Evolutionary conservation across 1,140 invertebrate genomes (phyloP).

Genomic region (Babylonia areolata): DNA sequence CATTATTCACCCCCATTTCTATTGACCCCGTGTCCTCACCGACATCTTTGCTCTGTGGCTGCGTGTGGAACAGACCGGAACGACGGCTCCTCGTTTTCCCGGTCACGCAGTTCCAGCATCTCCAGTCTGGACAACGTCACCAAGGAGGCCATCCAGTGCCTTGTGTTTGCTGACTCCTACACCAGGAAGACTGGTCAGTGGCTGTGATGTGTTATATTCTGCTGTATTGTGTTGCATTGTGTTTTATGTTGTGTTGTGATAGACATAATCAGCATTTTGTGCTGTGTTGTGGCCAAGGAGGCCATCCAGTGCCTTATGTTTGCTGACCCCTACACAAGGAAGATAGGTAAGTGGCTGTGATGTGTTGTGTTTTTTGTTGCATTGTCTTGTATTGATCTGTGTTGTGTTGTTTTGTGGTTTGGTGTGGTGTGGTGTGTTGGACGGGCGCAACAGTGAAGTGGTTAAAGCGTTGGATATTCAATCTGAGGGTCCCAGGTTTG

Average conservation of each 20-base stretch:
- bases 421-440: no score
- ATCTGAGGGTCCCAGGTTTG: no score
- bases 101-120: slow-evolving; percentile 97
- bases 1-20: no score
- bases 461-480: no score
- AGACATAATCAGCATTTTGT: no score
- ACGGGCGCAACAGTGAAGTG: no score
- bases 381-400: not conserved
- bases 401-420: not conserved
- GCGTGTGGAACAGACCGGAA: slow-evolving; percentile 86
- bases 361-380: not conserved
- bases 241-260: not conserved
- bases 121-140: slow-evolving; percentile 97
- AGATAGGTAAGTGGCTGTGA: slow-evolving; percentile 3
- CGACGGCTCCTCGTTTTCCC: slow-evolving; percentile 90
- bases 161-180: slow-evolving; percentile 97
- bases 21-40: no score
- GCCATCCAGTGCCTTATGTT: slow-evolving; percentile 96
- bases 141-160: slow-evolving; percentile 95
- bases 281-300: slow-evolving; percentile 86
- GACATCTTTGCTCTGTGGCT: not conserved
- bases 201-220: not conserved
- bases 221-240: not conserved
- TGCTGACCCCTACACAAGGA: slow-evolving; percentile 68
- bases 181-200: slow-evolving; percentile 90